These are phyloP conservation scores for Montipora capricornis DNA, from an alignment of 64 coral and sea anemone genomes.

Conservation along the genomic window DNA sequence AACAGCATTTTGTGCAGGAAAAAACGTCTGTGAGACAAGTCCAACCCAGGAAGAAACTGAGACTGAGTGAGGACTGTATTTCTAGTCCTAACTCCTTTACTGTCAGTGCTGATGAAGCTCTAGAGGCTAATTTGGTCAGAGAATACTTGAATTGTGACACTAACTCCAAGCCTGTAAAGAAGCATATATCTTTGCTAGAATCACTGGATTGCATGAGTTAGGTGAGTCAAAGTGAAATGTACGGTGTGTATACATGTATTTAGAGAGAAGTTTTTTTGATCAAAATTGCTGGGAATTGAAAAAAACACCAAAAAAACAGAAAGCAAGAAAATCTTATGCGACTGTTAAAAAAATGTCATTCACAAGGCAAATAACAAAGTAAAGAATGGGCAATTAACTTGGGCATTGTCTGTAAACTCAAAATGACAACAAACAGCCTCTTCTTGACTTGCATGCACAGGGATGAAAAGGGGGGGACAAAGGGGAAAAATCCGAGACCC, in stretches of 20 bases:
- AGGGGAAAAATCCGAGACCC: too few species aligned
- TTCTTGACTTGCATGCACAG: too few species aligned
- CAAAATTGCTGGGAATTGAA: too few species aligned
- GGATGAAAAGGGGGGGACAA: too few species aligned
- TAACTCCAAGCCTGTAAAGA: not conserved
- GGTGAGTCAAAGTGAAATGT: not conserved
- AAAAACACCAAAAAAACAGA: too few species aligned
- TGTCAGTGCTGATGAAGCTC: not conserved
- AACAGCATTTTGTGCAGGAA: not conserved
- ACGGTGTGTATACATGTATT: not conserved
- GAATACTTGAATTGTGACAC: not conserved
- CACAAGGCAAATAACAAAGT: too few species aligned
- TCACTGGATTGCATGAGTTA: not conserved
- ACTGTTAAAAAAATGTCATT: too few species aligned
- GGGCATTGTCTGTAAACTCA: too few species aligned
- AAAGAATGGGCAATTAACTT: too few species aligned
- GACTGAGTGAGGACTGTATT: not conserved
- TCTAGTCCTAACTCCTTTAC: not conserved
- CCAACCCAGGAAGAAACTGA: constrained; percentile 12
- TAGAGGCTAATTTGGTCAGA: constrained; percentile 22
- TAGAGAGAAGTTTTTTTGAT: too few species aligned
- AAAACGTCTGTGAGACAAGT: not conserved
- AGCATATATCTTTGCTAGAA: not conserved
- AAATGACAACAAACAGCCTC: too few species aligned
- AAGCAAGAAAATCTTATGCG: too few species aligned